These are phyloP conservation scores for Pegoplata infirma DNA, from an alignment of 2,888 invertebrate species.

Conservation along the genomic window DNA sequence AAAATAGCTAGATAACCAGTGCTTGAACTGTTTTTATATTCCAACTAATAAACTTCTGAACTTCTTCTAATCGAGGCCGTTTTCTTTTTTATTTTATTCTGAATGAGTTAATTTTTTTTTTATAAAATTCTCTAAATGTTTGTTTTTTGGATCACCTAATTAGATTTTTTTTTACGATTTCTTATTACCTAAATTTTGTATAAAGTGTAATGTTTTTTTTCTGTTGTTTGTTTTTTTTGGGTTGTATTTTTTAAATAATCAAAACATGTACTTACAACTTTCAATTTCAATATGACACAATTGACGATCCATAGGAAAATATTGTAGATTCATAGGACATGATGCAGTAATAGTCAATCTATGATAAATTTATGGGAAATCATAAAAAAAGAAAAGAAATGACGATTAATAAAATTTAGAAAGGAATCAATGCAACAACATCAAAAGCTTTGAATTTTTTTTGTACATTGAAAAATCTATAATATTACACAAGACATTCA, in stretches of 20 bases:
- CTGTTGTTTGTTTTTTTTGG: too few species aligned
- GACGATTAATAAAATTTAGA: conserved; percentile 1
- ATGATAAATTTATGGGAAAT: conserved; percentile 16
- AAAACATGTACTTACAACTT: conserved; percentile 91
- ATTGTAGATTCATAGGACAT: conserved; percentile 97
- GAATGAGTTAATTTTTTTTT: conserved; percentile 50
- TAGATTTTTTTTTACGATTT: neutral
- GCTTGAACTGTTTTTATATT: neutral
- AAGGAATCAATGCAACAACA: conserved; percentile 1
- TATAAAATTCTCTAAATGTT: neutral
- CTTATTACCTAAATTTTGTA: conserved; percentile 11
- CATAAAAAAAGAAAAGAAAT: conserved; percentile 30
- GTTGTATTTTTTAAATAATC: conserved; percentile 7
- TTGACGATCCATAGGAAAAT: conserved; percentile 97
- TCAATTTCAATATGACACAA: conserved; percentile 96
- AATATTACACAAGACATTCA: conserved; percentile 6
- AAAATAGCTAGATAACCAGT: too few species aligned
- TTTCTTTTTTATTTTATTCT: conserved; percentile 41
- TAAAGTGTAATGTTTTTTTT: neutral
- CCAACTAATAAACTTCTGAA: conserved; percentile 31
- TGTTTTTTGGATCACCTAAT: too few species aligned
- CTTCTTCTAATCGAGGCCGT: conserved; percentile 6
- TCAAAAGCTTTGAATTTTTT: conserved; percentile 21
- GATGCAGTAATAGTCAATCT: conserved; percentile 94
- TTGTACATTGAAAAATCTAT: conserved; percentile 7